A percentile compares a stretch with the other conserved stretches of the same genome.
Evolutionary conservation across 2,113 vertebrate genomes (phyloP).

Genomic region (Zapornia atra): DNA sequence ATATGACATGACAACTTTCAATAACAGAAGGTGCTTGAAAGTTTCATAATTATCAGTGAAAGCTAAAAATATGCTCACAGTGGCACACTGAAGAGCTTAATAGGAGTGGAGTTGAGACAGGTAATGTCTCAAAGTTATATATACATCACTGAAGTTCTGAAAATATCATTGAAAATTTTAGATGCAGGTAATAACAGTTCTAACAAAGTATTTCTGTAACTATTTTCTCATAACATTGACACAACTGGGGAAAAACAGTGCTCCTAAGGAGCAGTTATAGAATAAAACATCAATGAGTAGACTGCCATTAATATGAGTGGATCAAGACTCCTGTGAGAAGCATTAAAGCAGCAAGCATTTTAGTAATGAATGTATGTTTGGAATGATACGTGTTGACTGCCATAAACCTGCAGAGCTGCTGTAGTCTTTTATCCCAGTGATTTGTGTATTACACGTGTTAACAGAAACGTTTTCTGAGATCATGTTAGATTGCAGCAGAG

Average conservation of each 20-base stretch:
- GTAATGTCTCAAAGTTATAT: neutral
- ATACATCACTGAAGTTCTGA: neutral
- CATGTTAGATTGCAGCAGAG: neutral
- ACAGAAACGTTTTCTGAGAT: neutral
- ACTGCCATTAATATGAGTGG: neutral
- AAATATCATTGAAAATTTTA: neutral
- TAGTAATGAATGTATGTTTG: constrained; percentile 11
- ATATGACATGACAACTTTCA: neutral
- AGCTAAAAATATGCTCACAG: neutral
- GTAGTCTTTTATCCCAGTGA: neutral
- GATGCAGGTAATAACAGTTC: neutral
- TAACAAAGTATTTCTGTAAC: neutral
- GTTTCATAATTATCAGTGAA: neutral
- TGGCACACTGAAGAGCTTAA: neutral
- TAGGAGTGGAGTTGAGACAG: neutral
- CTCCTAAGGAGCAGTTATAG: neutral
- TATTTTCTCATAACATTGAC: constrained; percentile 8
- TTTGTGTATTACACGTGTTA: neutral
- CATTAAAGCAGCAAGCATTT: neutral
- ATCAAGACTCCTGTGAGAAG: neutral
- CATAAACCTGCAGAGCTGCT: neutral
- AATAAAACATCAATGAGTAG: neutral
- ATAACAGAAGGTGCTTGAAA: neutral
- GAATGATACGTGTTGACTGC: neutral
- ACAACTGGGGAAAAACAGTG: neutral